Base-by-base conservation (phyloP, 1,140 invertebrate genomes). In the Calycopis cecrops region DNA sequence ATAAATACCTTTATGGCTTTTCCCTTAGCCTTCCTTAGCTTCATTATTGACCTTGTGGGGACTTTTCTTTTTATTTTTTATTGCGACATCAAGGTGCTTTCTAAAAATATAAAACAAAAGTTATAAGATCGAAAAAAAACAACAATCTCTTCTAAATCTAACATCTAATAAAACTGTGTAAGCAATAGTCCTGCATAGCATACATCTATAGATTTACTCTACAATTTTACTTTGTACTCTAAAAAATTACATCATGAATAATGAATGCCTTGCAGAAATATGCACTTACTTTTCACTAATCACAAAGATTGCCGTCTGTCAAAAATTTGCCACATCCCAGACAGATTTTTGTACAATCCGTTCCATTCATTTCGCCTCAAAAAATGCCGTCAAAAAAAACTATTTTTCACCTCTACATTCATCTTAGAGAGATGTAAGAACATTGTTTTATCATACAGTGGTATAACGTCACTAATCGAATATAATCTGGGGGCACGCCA, bases 301-400 rank as follows among this genome's bases (percentile, higher is more conserved):
- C 65, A 74, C 48, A 67, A 40, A 11, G 67, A 47, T 35, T 78
- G 71, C 62, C 63, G 79, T 63, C 60, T 74, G 64, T 84, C 80
- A 76, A 85, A 85, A 49, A 84, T 82, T 62, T 85, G 73, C 82
- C 82, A 85, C 65, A 84, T 84, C 16, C 82, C 79, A 38, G 82
- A 85, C 42, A 84, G 48, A 62, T 84, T 84, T 78, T 85, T 85
- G 73, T 84, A 83, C 59, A 85, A 84, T 35, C 71, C 67, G 60
- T 79, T 79, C 56, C 71, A 82, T 60, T 73, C 68, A 47, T 55
- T 63, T 47, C 53, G 62, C 76, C 79, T 81, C 75, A 49, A 59
- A 63, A 66, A 44, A 12, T 16, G 16, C n/a, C n/a, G n/a, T n/a
- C n/a, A n/a, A n/a, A n/a, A n/a, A n/a, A n/a, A n/a, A n/a, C n/a